Base-by-base conservation (phyloP, 2,113 vertebrate genomes). In the Nestor notabilis region DNA sequence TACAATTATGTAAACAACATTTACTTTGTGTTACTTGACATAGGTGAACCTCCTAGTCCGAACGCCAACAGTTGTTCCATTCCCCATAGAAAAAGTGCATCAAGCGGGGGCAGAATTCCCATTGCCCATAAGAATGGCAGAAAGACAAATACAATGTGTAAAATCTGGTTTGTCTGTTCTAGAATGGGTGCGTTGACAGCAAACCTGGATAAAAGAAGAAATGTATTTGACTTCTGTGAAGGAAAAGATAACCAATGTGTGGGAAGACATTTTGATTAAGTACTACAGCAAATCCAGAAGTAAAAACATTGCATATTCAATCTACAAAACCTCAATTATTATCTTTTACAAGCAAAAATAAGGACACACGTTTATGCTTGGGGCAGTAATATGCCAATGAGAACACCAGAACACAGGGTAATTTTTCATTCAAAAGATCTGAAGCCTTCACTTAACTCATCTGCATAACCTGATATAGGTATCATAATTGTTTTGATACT, bases 61-160 rank as follows among this genome's bases (percentile, higher is more conserved):
- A 99, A 99, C 95, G 99, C 99, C 91, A 99, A 98, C 81, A 98
- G 94, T 85, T 99, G 99, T 84, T 99, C 99, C 98, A 99, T 98
- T 95, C 98, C 98, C 99, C 99, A 99, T 7, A 99, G 98, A 92
- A 99, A 97, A 95, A 99, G 98, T 28, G 99, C 99, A 46, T 99
- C 99, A 60, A 99, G 98, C 0, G 99, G 99, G 56, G 99, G 99
- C 90, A 99, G 98, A 80, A 99, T 98, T 75, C 99, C 99, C 37
- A 99, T 79, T 7, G 99, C 99, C 99, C 99, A 99, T 37, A 99
- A 96, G 83, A 99, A 96, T 21, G 99, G 99, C 97, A 99, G 97
- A 96, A 98, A 98, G 93, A 99, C 94, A 98, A 99, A 99, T 64
- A 99, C 46, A 89, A 99, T 96, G 53, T 99, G 99, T 90, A 99